These are phyloP conservation scores for Tromatobia lineatoria DNA, from an alignment of 2,888 invertebrate species.

Conservation along the genomic window DNA sequence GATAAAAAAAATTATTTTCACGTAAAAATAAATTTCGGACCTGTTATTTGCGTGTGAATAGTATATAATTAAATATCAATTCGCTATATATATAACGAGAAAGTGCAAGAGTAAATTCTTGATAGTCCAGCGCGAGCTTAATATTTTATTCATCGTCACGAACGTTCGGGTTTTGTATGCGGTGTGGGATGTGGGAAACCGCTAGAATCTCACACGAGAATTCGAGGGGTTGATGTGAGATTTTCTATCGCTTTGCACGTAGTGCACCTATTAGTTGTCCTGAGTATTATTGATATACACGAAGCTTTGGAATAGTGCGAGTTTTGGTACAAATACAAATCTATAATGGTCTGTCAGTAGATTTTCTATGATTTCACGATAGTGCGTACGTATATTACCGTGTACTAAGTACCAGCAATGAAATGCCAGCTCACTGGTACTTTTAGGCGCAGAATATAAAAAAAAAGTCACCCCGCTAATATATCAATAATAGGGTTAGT, in stretches of 20 bases:
- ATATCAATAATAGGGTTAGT: slow-evolving; percentile 56
- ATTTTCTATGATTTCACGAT: slow-evolving; percentile 2
- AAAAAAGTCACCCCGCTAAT: slow-evolving; percentile 67
- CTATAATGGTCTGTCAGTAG: background rate
- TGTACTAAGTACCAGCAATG: background rate
- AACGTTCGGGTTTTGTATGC: slow-evolving; percentile 66
- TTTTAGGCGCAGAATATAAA: slow-evolving; percentile 1
- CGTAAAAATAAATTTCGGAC: too few relatives aligned
- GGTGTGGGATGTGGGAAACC: slow-evolving; percentile 78
- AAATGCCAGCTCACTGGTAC: background rate
- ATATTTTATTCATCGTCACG: slow-evolving; percentile 79
- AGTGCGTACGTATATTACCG: background rate
- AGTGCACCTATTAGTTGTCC: slow-evolving; percentile 25
- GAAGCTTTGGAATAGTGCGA: background rate
- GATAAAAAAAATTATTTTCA: too few relatives aligned
- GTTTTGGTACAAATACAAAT: slow-evolving; percentile 8
- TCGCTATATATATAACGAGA: background rate
- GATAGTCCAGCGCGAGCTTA: slow-evolving; percentile 65
- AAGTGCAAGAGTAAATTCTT: background rate
- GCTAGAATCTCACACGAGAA: slow-evolving; percentile 67
- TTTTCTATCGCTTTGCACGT: background rate
- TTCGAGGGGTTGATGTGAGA: slow-evolving; percentile 21
- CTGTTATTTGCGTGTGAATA: background rate
- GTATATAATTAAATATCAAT: background rate
- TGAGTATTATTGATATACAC: background rate